phyloP scores from a whole-genome alignment of 1,140 invertebrate genomes.

The Mylabris phalerata region DNA sequence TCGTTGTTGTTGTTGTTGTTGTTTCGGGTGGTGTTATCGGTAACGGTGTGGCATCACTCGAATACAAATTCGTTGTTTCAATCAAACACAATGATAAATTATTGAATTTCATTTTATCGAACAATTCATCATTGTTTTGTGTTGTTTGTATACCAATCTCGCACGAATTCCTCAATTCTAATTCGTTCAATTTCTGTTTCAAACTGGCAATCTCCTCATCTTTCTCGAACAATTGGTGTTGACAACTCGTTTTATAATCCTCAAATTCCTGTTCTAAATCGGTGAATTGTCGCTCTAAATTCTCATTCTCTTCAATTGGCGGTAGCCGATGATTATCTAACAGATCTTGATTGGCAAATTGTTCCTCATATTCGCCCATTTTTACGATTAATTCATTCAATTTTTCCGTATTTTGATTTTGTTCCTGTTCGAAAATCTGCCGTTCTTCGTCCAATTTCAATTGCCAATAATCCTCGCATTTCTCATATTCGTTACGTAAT shows the following conservation, averaged over 20 bases:
- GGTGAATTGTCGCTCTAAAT: slow-evolving; percentile 65
- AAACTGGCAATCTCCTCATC: slow-evolving; percentile 51
- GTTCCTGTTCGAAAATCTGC: slow-evolving; percentile 65
- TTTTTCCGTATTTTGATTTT: slow-evolving; percentile 68
- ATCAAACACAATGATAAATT: slow-evolving; percentile 19
- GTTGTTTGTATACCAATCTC: slow-evolving; percentile 26
- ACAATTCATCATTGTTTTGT: not conserved
- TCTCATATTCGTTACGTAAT: slow-evolving; percentile 68
- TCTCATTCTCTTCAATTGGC: slow-evolving; percentile 67
- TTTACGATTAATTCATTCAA: slow-evolving; percentile 64
- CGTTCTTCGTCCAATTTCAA: slow-evolving; percentile 71
- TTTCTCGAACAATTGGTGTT: slow-evolving; percentile 44
- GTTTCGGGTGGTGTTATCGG: slow-evolving; percentile 4
- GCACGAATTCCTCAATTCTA: slow-evolving; percentile 17
- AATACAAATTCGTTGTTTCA: slow-evolving; percentile 24
- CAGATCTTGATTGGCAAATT: slow-evolving; percentile 52
- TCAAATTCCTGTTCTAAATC: slow-evolving; percentile 66
- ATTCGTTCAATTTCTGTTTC: slow-evolving; percentile 45
- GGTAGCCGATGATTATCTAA: slow-evolving; percentile 49
- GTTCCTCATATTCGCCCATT: slow-evolving; percentile 73
- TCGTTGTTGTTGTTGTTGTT: not conserved
- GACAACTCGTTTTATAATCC: slow-evolving; percentile 45
- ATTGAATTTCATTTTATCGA: slow-evolving; percentile 24
- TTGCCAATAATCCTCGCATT: slow-evolving; percentile 80
- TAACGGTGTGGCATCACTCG: slow-evolving; percentile 20